Evolutionary conservation across 2,113 vertebrate species (phyloP), one percentile per base, ranked within the genome.

Genomic region (Deroptyus accipitrinus): DNA sequence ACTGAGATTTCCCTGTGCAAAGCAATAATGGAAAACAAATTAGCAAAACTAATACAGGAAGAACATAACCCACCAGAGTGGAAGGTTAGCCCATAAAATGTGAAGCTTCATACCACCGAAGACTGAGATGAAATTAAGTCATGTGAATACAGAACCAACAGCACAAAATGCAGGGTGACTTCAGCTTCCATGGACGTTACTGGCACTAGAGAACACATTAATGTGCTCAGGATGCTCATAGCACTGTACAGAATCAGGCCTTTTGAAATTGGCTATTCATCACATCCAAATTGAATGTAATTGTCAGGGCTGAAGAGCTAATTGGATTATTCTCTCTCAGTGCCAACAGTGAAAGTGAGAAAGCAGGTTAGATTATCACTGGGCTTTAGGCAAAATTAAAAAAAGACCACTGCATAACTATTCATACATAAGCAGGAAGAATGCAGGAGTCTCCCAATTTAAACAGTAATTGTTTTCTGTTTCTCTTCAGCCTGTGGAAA

Each of bases 271-370:
- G 52, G 51, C 88, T 75, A 25, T 77, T 94, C 86, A 81, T 92
- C 88, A 83, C 46, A 59, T 70, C 77, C 48, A 90, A 94, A 92
- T 18, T 67, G 80, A 84, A 92, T 46, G 51, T 33, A 94, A 95
- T 68, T 96, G 83, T 74, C 76, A 74, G 42, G 57, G 62, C 37
- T 91, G 79, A 80, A 84, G 64, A 75, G 42, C 55, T 91, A 92
- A 94, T 93, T 92, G 74, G 88, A 88, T 93, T 49, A 63, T 94
- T 94, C 74, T 69, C 24, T 73, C 76, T 77, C 54, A 74, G 37
- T 25, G 39, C 76, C 61, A 91, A 81, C 39, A 77, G 73, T 37
- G 72, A 48, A 91, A 94, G 64, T 37, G 85, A 92, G 90, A 83
- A 73, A 90, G 46, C 5, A 6, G 41, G 49, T 80, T 69, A 92